Evolutionary conservation across 1,140 invertebrate genomes (phyloP).

Genomic region (Euwallacea fornicatus): DNA sequence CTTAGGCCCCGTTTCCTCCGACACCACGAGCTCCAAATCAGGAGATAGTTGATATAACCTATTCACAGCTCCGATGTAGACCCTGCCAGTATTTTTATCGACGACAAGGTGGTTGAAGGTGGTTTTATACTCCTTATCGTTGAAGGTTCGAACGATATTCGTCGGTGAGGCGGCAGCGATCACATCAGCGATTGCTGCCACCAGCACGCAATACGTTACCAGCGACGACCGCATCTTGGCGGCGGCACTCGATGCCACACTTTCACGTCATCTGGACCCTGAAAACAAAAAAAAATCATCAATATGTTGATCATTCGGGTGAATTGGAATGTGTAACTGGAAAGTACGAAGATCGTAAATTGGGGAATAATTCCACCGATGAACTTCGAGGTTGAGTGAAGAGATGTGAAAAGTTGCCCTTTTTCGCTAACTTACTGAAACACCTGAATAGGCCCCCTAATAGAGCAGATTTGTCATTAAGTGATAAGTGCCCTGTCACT

Average conservation of each 20-base stretch:
- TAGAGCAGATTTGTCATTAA: too few relatives aligned
- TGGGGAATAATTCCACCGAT: too few relatives aligned
- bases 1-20: constrained; percentile 84
- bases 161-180: constrained; percentile 56
- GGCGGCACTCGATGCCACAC: constrained; percentile 35
- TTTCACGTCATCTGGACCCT: constrained; percentile 43
- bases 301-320: too few relatives aligned
- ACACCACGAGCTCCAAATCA: constrained; percentile 76
- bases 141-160: constrained; percentile 67
- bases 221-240: constrained; percentile 49
- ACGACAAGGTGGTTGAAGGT: constrained; percentile 86
- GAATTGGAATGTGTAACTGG: too few relatives aligned
- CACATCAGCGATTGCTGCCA: constrained; percentile 44
- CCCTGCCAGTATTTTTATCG: constrained; percentile 86
- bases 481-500: too few relatives aligned
- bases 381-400: too few relatives aligned
- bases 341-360: too few relatives aligned
- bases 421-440: too few relatives aligned
- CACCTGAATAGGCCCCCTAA: too few relatives aligned
- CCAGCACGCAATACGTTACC: constrained; percentile 43
- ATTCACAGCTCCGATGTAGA: constrained; percentile 92
- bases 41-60: constrained; percentile 88
- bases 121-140: constrained; percentile 60
- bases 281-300: constrained; percentile 29
- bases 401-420: too few relatives aligned